These are phyloP conservation scores for Brachylomia viminalis DNA, from an alignment of 2,888 invertebrate species.

Conservation along the genomic window DNA sequence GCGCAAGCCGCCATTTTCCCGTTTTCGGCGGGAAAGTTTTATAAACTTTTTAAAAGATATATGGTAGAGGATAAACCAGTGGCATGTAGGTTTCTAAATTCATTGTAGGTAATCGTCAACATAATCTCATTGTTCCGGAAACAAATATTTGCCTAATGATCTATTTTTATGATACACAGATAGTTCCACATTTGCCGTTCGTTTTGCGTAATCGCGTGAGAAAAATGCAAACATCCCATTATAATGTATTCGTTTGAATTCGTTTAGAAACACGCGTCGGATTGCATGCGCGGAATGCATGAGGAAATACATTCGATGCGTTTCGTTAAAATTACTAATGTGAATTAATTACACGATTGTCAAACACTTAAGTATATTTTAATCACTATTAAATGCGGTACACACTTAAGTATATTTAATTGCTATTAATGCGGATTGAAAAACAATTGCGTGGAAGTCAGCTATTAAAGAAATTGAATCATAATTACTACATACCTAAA, in stretches of 20 bases:
- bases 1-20: slow-evolving; percentile 28
- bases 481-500: neutral
- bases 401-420: neutral
- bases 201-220: slow-evolving; percentile 74
- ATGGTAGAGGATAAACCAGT: neutral
- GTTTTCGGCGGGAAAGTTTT: slow-evolving; percentile 37
- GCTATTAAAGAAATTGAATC: neutral
- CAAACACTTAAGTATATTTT: slow-evolving; percentile 2
- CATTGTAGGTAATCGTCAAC: slow-evolving; percentile 8
- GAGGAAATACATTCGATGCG: slow-evolving; percentile 36
- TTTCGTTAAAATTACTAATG: slow-evolving; percentile 20
- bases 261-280: slow-evolving; percentile 35
- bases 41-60: neutral
- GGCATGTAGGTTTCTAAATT: slow-evolving; percentile 13
- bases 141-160: slow-evolving; percentile 47
- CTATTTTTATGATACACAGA: slow-evolving; percentile 47
- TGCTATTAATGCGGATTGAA: neutral
- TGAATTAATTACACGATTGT: slow-evolving; percentile 22
- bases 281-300: slow-evolving; percentile 25
- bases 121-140: slow-evolving; percentile 44
- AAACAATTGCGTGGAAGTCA: slow-evolving; percentile 6
- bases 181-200: slow-evolving; percentile 49
- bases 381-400: neutral
- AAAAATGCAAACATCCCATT: slow-evolving; percentile 67
- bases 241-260: slow-evolving; percentile 32